phyloP scores from a whole-genome alignment of 2,888 invertebrate species.

The Nemurella pictetii region DNA sequence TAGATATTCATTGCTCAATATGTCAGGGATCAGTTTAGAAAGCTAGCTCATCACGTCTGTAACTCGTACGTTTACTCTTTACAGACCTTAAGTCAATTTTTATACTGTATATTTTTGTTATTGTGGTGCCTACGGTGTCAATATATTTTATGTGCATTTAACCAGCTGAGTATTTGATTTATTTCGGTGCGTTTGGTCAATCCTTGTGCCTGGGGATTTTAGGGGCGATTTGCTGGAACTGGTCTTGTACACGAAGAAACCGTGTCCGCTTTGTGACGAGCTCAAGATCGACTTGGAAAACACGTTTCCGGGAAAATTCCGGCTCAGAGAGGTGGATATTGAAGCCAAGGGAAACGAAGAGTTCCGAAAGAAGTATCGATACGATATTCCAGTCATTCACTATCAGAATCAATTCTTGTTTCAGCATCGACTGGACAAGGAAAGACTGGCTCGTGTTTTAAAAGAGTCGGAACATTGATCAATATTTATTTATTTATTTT shows the following conservation, averaged over 20 bases:
- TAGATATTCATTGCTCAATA: slow-evolving; percentile 8
- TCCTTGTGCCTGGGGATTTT: neutral
- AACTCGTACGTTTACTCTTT: too few species aligned
- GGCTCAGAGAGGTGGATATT: slow-evolving; percentile 76
- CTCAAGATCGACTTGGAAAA: slow-evolving; percentile 57
- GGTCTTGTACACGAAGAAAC: slow-evolving; percentile 80
- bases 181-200: neutral
- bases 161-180: neutral
- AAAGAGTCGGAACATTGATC: neutral
- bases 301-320: slow-evolving; percentile 61
- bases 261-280: slow-evolving; percentile 81
- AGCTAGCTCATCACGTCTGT: too few species aligned
- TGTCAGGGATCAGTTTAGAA: slow-evolving; percentile 18
- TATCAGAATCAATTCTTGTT: slow-evolving; percentile 80
- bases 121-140: slow-evolving; percentile 2
- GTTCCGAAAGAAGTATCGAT: slow-evolving; percentile 73
- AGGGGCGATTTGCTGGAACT: slow-evolving; percentile 55
- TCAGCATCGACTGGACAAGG: slow-evolving; percentile 68
- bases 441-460: slow-evolving; percentile 9
- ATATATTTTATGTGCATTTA: slow-evolving; percentile 4
- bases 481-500: too few species aligned
- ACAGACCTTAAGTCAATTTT: neutral
- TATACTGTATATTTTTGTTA: slow-evolving; percentile 38
- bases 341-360: slow-evolving; percentile 70
- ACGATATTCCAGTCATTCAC: slow-evolving; percentile 88